phyloP scores from a whole-genome alignment of 2,113 vertebrate species.

The Gallinago jamesoni region DNA sequence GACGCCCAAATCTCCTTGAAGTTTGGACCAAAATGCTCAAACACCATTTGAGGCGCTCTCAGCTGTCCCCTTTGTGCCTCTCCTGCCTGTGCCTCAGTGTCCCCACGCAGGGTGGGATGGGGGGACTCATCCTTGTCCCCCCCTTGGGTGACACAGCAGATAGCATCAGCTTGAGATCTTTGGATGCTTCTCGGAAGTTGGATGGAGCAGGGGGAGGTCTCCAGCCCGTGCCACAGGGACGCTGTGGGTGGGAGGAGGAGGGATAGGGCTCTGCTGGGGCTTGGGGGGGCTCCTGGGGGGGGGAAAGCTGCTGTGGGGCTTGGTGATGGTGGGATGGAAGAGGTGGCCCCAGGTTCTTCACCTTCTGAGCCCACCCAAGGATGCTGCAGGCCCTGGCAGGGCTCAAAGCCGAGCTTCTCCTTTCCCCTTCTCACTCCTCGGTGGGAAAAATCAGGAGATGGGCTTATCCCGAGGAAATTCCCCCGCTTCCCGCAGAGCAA shows the following conservation, averaged over 20 bases:
- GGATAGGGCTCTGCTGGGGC: background rate
- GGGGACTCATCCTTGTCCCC: background rate
- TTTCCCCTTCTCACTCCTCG: background rate
- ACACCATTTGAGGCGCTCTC: accelerated
- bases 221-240: background rate
- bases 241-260: background rate
- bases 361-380: background rate
- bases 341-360: background rate
- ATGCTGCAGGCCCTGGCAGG: background rate
- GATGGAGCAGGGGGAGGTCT: background rate
- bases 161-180: accelerated
- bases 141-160: background rate
- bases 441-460: background rate
- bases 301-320: background rate
- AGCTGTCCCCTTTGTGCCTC: background rate
- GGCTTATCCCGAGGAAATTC: background rate
- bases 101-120: accelerated
- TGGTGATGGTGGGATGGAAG: background rate
- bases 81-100: background rate
- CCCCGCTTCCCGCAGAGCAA: background rate
- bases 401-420: background rate
- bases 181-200: background rate
- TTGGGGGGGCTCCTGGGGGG: background rate
- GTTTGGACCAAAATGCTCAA: background rate
- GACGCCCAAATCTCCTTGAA: background rate